These are phyloP conservation scores for Coptotermes formosanus DNA, from an alignment of 1,140 invertebrate genomes.

Conservation along the genomic window DNA sequence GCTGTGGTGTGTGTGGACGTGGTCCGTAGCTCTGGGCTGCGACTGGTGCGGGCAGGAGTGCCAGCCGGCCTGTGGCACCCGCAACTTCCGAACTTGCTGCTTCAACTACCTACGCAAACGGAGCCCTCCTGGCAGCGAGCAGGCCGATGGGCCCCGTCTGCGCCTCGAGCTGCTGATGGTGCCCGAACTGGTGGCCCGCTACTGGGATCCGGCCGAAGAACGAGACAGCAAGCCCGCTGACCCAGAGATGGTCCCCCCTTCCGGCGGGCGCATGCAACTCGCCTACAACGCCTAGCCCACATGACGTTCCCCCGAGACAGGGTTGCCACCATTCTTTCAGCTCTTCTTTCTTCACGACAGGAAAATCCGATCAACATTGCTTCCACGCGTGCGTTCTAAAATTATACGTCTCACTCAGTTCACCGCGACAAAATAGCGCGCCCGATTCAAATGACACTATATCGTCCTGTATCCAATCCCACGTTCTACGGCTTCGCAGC, in stretches of 20 bases:
- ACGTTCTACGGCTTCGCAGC: too few relatives aligned
- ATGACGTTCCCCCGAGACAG: not conserved
- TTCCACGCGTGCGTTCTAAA: too few relatives aligned
- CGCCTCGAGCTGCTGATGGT: not conserved
- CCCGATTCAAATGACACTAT: too few relatives aligned
- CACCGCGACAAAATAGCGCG: too few relatives aligned
- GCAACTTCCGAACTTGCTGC: constrained; percentile 59
- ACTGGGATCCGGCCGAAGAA: not conserved
- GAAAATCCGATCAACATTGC: too few relatives aligned
- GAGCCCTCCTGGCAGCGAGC: not conserved
- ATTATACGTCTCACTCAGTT: too few relatives aligned
- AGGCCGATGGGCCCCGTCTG: not conserved
- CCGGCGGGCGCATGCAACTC: not conserved
- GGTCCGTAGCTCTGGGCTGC: constrained; percentile 42
- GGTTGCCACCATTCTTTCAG: not conserved
- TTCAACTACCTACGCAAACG: constrained; percentile 60
- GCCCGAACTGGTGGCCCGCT: constrained; percentile 12
- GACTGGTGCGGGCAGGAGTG: constrained; percentile 60
- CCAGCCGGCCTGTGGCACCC: constrained; percentile 55
- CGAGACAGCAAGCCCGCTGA: not conserved
- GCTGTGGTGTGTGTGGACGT: constrained; percentile 26
- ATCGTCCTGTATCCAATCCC: too few relatives aligned
- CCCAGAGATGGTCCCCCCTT: not conserved
- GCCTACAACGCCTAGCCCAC: not conserved
- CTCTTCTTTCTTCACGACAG: too few relatives aligned